Percentiles rank a stretch among this genome's conserved stretches.
Conservation (phyloP, 2,888 invertebrate species). For the Drosophila demipolita region DNA sequence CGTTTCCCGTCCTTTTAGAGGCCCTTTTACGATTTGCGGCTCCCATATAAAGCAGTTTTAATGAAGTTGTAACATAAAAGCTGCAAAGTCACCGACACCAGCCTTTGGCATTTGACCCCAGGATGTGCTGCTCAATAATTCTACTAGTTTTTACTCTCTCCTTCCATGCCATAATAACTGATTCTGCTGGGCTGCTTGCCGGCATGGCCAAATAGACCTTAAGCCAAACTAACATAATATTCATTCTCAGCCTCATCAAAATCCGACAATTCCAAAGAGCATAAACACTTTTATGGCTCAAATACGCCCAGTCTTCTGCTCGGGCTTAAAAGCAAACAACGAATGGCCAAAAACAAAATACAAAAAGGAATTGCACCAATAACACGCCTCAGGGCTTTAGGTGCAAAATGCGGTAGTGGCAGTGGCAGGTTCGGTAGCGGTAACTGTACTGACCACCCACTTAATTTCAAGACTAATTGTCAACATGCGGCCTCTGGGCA, state of each 20-base stretch:
- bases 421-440: not conserved
- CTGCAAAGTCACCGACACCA: slow-evolving; percentile 46
- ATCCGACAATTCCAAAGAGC: slow-evolving; percentile 33
- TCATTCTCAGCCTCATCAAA: not conserved
- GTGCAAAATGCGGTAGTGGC: not conserved
- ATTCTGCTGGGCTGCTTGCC: not conserved
- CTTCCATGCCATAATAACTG: slow-evolving; percentile 2
- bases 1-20: slow-evolving; percentile 35
- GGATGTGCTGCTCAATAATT: slow-evolving; percentile 14
- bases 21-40: slow-evolving; percentile 56
- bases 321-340: slow-evolving; percentile 27
- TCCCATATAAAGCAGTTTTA: slow-evolving; percentile 67
- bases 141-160: not conserved
- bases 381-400: slow-evolving; percentile 10
- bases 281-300: slow-evolving; percentile 58
- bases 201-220: slow-evolving; percentile 55
- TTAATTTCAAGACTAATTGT: slow-evolving; percentile 72
- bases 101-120: slow-evolving; percentile 39
- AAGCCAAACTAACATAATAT: slow-evolving; percentile 23
- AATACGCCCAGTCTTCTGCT: slow-evolving; percentile 10
- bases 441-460: slow-evolving; percentile 32
- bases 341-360: not conserved
- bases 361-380: slow-evolving; percentile 6
- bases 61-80: slow-evolving; percentile 73
- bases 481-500: slow-evolving; percentile 50